Conservation (phyloP, 35 echinoderm and acorn worm species). For the Lytechinus pictus region DNA sequence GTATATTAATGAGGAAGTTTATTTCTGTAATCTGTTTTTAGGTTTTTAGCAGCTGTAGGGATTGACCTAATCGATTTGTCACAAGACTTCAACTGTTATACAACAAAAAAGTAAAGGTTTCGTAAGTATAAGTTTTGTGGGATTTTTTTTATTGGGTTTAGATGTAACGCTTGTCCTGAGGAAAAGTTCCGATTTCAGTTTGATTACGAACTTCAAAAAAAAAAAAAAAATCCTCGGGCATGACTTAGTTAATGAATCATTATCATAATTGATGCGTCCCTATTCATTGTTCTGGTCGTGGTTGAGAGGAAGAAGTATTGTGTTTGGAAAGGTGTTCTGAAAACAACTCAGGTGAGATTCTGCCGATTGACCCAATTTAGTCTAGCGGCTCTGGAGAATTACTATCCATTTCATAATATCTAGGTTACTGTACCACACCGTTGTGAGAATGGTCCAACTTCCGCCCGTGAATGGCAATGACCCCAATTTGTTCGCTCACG, state of each 20-base stretch:
- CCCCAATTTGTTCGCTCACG: not conserved
- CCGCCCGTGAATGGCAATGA: not conserved
- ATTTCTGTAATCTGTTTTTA: no score
- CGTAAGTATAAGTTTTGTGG: no score
- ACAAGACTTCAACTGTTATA: no score
- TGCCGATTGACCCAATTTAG: conserved; percentile 1
- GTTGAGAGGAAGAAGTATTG: not conserved
- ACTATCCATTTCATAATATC: conserved; percentile 14
- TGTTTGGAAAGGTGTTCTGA: not conserved
- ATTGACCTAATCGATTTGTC: no score
- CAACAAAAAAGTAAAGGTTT: no score
- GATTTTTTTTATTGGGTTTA: no score
- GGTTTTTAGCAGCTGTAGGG: no score
- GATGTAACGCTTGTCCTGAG: no score
- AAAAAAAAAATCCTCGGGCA: not conserved
- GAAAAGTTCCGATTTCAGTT: no score
- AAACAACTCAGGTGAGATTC: not conserved
- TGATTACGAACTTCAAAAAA: no score
- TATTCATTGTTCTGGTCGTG: not conserved
- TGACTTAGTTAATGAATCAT: not conserved
- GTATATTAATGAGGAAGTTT: no score
- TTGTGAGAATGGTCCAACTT: not conserved
- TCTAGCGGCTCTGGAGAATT: not conserved
- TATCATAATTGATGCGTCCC: conserved; percentile 2
- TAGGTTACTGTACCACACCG: not conserved